phyloP scores from a whole-genome alignment of 2,888 invertebrate species.

The Idaea biselata region DNA sequence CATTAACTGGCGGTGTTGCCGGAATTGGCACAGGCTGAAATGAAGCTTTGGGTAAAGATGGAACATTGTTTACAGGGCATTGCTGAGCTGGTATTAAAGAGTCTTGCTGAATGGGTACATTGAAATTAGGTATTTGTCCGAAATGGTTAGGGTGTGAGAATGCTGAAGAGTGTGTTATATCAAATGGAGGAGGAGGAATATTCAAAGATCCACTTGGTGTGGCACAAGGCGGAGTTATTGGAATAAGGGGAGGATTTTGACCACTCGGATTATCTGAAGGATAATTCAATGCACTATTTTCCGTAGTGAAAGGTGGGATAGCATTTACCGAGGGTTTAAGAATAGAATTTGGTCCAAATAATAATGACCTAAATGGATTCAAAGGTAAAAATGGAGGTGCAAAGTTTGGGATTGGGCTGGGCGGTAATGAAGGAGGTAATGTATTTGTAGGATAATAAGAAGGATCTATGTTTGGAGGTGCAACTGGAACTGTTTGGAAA shows the following conservation, averaged over 20 bases:
- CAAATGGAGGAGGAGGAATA: not conserved
- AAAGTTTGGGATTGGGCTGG: not conserved
- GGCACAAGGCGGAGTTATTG: not conserved
- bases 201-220: not conserved
- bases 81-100: not conserved
- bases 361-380: not conserved
- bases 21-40: not conserved
- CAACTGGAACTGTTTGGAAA: not conserved
- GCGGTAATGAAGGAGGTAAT: not conserved
- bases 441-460: not conserved
- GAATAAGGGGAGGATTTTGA: not conserved
- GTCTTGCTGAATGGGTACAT: not conserved
- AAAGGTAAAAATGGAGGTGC: slow-evolving; percentile 2
- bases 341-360: not conserved
- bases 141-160: not conserved
- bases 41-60: not conserved
- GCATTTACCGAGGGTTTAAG: not conserved
- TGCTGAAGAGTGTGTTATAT: not conserved
- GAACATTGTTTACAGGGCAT: not conserved
- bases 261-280: not conserved
- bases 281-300: not conserved
- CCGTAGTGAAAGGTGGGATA: not conserved
- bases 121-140: not conserved
- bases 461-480: not conserved
- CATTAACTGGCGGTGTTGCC: not conserved